A percentile compares a stretch with the other conserved stretches of the same genome.
These are phyloP conservation scores for Sterna hirundo DNA, from an alignment of 2,113 vertebrate genomes.

Conservation along the genomic window DNA sequence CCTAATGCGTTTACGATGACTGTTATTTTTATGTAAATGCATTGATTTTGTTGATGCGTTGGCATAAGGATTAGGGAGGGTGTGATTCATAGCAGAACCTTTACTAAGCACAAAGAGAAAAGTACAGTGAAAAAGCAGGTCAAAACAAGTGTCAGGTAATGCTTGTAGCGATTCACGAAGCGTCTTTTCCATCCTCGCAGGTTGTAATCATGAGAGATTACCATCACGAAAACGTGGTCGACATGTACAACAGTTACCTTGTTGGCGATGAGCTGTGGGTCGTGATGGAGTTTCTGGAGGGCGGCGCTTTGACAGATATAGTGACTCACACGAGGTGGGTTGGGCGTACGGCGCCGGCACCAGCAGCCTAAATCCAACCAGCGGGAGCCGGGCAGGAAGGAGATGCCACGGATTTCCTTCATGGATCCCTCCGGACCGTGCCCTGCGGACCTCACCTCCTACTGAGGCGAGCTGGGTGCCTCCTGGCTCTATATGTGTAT, in stretches of 20 bases:
- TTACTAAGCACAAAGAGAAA: neutral
- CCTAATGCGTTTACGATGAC: neutral
- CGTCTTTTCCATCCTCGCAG: conserved; percentile 61
- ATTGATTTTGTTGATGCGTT: neutral
- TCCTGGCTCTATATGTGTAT: neutral
- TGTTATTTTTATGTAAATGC: neutral
- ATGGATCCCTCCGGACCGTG: accelerated
- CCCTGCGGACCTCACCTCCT: neutral
- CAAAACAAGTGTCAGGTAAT: neutral
- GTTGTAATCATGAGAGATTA: conserved; percentile 99
- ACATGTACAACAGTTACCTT: conserved; percentile 99
- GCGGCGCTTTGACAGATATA: conserved; percentile 96
- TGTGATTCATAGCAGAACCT: neutral
- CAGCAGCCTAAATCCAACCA: neutral
- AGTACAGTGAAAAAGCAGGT: neutral
- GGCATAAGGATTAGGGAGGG: neutral
- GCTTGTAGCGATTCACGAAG: neutral
- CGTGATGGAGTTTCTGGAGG: conserved; percentile 98
- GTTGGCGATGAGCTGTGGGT: conserved; percentile 97
- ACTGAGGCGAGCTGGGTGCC: neutral
- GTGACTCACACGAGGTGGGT: conserved; percentile 96
- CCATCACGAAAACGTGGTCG: conserved; percentile 98
- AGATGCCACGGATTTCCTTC: accelerated
- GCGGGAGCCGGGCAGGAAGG: neutral
- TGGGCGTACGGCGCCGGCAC: neutral